Percentiles rank a stretch among this genome's conserved stretches.
phyloP scores from a whole-genome alignment of 2,113 vertebrate genomes.

The Pan troglodytes region DNA sequence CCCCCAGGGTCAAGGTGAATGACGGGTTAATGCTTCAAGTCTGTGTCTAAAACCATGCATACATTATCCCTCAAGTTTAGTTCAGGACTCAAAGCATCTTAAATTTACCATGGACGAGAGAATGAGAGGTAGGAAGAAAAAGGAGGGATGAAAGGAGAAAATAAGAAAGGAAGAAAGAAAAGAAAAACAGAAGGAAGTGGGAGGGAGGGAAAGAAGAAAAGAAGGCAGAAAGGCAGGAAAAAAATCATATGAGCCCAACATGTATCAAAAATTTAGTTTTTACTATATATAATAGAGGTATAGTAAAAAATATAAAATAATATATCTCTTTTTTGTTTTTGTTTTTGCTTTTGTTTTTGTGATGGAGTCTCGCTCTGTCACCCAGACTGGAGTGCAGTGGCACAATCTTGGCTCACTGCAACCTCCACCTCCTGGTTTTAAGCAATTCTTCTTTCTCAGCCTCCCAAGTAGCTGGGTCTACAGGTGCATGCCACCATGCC shows the following conservation, averaged over 20 bases:
- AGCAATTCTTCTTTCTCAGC: too few species aligned
- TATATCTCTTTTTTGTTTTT: not conserved
- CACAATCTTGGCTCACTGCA: too few species aligned
- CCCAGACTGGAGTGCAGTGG: too few species aligned
- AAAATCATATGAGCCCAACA: not conserved
- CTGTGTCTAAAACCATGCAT: not conserved
- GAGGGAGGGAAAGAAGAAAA: not conserved
- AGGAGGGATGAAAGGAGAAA: not conserved
- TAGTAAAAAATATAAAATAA: not conserved
- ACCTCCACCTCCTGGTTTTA: too few species aligned
- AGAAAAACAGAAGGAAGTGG: not conserved
- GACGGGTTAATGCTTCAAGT: not conserved
- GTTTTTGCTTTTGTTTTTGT: too few species aligned
- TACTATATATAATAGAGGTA: not conserved
- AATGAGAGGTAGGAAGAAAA: not conserved
- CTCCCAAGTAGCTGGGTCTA: too few species aligned
- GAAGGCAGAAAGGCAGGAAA: not conserved
- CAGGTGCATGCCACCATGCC: too few species aligned
- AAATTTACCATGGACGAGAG: not conserved
- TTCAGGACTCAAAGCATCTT: not conserved
- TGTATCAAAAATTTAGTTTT: not conserved
- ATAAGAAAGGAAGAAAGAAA: not conserved
- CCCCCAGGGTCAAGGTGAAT: not conserved
- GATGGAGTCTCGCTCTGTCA: too few species aligned
- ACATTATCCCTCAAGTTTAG: not conserved